These are phyloP conservation scores for Hemiscyllium ocellatum DNA, from an alignment of 2,113 vertebrate genomes.

Conservation along the genomic window DNA sequence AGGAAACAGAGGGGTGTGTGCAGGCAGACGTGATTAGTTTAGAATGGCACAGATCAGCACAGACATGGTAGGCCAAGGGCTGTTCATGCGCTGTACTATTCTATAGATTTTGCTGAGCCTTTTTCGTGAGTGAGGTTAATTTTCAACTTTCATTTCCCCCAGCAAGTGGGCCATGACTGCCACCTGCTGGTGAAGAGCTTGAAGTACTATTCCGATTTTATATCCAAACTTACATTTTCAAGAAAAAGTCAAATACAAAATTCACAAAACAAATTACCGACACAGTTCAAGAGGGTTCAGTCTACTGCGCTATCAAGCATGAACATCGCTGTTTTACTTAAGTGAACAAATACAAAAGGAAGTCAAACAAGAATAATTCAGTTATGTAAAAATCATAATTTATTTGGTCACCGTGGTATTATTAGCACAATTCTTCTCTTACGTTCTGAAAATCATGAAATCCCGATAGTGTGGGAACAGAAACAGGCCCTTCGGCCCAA, in stretches of 20 bases:
- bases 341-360: background rate
- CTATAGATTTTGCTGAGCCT: background rate
- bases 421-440: background rate
- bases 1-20: too few species aligned
- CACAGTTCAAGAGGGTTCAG: background rate
- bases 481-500: too few species aligned
- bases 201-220: background rate
- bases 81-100: too few species aligned
- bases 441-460: too few species aligned
- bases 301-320: background rate
- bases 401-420: background rate
- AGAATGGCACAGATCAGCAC: too few species aligned
- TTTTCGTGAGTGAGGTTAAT: background rate
- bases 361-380: background rate
- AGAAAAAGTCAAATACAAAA: background rate
- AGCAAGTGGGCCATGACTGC: background rate
- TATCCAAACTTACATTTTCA: background rate
- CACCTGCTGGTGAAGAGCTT: background rate
- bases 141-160: background rate
- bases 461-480: too few species aligned
- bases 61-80: too few species aligned
- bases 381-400: background rate
- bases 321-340: background rate
- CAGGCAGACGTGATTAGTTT: too few species aligned
- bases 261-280: background rate